Base-by-base conservation (phyloP, 2,113 vertebrate species). In the Phalacrocorax brasilianus region DNA sequence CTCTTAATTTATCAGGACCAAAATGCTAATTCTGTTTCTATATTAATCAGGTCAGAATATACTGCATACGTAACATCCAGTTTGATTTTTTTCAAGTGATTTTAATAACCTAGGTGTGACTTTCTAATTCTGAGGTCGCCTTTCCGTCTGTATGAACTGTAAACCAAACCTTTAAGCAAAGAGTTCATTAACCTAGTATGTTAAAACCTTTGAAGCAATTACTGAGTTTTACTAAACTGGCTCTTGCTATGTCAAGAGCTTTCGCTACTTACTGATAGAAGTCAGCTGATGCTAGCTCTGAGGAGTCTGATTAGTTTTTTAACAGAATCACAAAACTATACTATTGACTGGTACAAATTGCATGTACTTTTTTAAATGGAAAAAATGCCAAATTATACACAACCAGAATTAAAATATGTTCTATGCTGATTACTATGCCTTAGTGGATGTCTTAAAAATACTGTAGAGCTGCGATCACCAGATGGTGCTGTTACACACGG, bases 401-500 rank as follows among this genome's bases (percentile, higher is more conserved):
- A 58, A 35, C 4, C 18, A 59, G 58, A 28, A 28, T 59, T 66
- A 52, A 66, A 79, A 70, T 32, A 30, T 77, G 11, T 35, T 92
- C 3, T 68, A 0, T 53, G 42, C n/a, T 49, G 13, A 32, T 79
- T 35, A 6, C n/a, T 65, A 0, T 55, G 62, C 45, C 14, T 93
- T 70, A 6, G 47, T 28, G 38, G 52, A 20, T 47, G 11, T 50
- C n/a, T 85, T 76, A 44, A 74, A 38, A 93, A 61, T 66, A n/a
- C 11, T 17, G 5, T 58, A 4, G 10, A 17, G 35, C 30, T 77
- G 3, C 5, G 11, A 20, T 95, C 96, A 95, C 92, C 86, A 95
- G 97, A 78, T 96, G 95, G 96, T 95, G 97, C 97, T 93, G 62
- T 95, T 92, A 70, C 26, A 81, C 77, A 2, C 59, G 8, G 74